Evolutionary conservation across 2,888 invertebrate species (phyloP).

Genomic region (Athetis lepigone): DNA sequence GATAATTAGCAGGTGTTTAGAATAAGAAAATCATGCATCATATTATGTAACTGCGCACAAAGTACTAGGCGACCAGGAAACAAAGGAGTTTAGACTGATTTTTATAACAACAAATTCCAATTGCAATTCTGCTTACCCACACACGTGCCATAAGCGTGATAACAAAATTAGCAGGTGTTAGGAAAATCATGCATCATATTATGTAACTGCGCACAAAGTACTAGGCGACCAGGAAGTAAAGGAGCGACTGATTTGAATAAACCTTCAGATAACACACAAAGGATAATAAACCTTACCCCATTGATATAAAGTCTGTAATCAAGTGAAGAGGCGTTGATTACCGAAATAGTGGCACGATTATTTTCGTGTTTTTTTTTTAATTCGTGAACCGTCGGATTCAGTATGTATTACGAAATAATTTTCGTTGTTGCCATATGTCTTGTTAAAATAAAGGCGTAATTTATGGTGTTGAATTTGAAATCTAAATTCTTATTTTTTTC

Average conservation of each 20-base stretch:
- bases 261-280: slow-evolving; percentile 43
- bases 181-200: slow-evolving; percentile 53
- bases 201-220: slow-evolving; percentile 64
- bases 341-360: slow-evolving; percentile 26
- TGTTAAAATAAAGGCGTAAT: too few relatives aligned
- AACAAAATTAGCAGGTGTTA: slow-evolving; percentile 34
- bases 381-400: slow-evolving; percentile 14
- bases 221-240: slow-evolving; percentile 64
- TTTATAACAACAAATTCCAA: slow-evolving; percentile 44
- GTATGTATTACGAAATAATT: neutral
- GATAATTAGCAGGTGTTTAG: slow-evolving; percentile 35
- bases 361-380: slow-evolving; percentile 37
- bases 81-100: slow-evolving; percentile 56
- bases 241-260: slow-evolving; percentile 61
- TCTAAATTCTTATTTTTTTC: too few relatives aligned
- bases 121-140: slow-evolving; percentile 1
- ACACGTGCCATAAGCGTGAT: slow-evolving; percentile 23
- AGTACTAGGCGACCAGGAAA: slow-evolving; percentile 66
- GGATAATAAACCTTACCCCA: neutral
- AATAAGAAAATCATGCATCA: slow-evolving; percentile 49
- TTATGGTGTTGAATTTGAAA: too few relatives aligned
- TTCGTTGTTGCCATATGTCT: neutral
- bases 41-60: slow-evolving; percentile 62
- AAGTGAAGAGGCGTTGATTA: neutral
- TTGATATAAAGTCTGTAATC: slow-evolving; percentile 2